Conservation (phyloP, 2,888 invertebrate genomes). For the Mesochorus sp. region DNA sequence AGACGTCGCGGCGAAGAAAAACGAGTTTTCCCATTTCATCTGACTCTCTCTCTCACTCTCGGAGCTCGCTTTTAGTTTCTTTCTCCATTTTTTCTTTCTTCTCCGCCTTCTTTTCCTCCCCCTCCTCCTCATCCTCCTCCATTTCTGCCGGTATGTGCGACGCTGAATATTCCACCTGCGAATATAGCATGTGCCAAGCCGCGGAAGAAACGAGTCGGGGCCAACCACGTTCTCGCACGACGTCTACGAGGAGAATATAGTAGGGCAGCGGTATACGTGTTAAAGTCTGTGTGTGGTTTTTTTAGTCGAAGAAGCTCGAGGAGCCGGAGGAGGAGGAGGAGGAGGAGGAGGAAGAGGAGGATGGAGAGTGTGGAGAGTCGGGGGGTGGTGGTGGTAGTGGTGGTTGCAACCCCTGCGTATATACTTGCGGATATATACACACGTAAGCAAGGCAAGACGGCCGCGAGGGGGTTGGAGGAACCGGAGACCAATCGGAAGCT, state of each 20-base stretch:
- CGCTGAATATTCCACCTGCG: slow-evolving; percentile 60
- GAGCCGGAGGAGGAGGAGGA: slow-evolving; percentile 57
- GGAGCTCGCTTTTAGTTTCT: slow-evolving; percentile 47
- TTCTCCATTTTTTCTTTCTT: slow-evolving; percentile 42
- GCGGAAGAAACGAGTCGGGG: slow-evolving; percentile 49
- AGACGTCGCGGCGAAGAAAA: slow-evolving; percentile 52
- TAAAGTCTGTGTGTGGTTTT: background rate
- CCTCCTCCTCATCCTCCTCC: slow-evolving; percentile 56
- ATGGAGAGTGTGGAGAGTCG: slow-evolving; percentile 40
- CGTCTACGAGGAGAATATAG: slow-evolving; percentile 59
- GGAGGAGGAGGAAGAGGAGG: no score
- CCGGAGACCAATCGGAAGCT: slow-evolving; percentile 80
- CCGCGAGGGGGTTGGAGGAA: slow-evolving; percentile 68
- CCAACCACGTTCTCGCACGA: slow-evolving; percentile 48
- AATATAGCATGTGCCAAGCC: slow-evolving; percentile 55
- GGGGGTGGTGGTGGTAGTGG: no score
- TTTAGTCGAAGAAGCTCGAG: background rate
- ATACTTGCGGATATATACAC: slow-evolving; percentile 10
- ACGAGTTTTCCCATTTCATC: slow-evolving; percentile 59
- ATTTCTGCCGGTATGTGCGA: slow-evolving; percentile 41
- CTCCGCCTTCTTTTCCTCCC: slow-evolving; percentile 20
- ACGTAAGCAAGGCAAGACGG: slow-evolving; percentile 42
- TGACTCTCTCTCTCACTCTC: no score
- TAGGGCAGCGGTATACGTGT: slow-evolving; percentile 18
- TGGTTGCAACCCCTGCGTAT: slow-evolving; percentile 37